These are phyloP conservation scores for Eremophila alpestris DNA, from an alignment of 2,797 vertebrate species.

Conservation along the genomic window DNA sequence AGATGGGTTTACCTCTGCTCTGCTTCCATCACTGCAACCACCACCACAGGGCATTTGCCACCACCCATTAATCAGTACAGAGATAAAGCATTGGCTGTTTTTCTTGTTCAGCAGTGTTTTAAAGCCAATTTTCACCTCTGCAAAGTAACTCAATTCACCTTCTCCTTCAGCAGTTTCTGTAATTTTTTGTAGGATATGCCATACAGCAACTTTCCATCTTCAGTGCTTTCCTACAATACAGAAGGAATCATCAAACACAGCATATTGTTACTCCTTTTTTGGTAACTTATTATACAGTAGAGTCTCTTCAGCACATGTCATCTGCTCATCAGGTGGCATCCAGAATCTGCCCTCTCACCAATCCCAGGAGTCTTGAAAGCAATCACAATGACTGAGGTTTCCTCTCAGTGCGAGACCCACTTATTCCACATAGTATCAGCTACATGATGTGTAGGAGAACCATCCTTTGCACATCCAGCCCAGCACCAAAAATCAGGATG, in stretches of 20 bases:
- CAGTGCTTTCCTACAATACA: background rate
- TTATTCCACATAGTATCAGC: background rate
- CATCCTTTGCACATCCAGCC: background rate
- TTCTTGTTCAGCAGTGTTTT: background rate
- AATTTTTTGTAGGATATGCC: background rate
- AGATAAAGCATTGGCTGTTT: background rate
- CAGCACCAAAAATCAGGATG: background rate
- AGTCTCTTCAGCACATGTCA: background rate
- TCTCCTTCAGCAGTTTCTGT: background rate
- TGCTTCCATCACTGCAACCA: background rate
- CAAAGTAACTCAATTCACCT: background rate
- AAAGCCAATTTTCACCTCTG: background rate
- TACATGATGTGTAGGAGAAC: background rate
- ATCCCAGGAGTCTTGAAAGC: background rate
- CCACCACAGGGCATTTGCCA: background rate
- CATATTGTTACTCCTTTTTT: background rate
- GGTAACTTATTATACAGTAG: background rate
- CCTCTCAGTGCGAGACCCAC: background rate
- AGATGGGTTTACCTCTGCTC: background rate
- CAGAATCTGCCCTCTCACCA: background rate
- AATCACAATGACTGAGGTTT: no score
- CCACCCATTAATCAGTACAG: background rate
- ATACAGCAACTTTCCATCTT: background rate
- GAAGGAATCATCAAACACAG: background rate
- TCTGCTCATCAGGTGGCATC: background rate